phyloP scores from a whole-genome alignment of 2,113 vertebrate species.

The Gavialis gangeticus region DNA sequence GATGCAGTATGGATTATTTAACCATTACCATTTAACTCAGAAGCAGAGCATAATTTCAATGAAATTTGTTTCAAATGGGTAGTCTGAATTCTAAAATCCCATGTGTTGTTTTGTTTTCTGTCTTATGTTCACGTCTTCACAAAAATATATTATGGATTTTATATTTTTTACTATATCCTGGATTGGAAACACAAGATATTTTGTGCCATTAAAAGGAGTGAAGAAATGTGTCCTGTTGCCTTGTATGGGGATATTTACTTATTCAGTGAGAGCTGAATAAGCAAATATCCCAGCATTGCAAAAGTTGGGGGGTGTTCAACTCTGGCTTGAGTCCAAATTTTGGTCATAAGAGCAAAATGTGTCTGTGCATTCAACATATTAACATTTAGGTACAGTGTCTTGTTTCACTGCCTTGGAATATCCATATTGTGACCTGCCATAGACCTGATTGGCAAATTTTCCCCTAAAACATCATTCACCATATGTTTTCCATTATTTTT shows the following conservation, averaged over 20 bases:
- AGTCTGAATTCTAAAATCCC: constrained; percentile 14
- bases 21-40: constrained; percentile 6
- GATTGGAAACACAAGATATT: not conserved
- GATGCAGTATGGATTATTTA: not conserved
- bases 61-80: constrained; percentile 28
- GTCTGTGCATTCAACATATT: not conserved
- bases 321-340: not conserved
- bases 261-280: not conserved
- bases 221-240: not conserved
- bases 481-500: not conserved
- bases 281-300: not conserved
- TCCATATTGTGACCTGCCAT: not conserved
- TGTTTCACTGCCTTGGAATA: not conserved
- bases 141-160: not conserved
- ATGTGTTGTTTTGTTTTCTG: not conserved
- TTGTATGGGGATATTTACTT: not conserved
- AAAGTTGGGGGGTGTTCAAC: not conserved
- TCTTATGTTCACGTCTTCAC: not conserved
- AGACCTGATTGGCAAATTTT: not conserved
- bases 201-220: not conserved
- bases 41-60: constrained; percentile 14
- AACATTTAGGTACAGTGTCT: not conserved
- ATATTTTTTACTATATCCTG: not conserved
- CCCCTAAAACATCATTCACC: not conserved
- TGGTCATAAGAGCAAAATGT: not conserved